Conservation (phyloP, 2,113 vertebrate genomes). For the Oncorhynchus tshawytscha region DNA sequence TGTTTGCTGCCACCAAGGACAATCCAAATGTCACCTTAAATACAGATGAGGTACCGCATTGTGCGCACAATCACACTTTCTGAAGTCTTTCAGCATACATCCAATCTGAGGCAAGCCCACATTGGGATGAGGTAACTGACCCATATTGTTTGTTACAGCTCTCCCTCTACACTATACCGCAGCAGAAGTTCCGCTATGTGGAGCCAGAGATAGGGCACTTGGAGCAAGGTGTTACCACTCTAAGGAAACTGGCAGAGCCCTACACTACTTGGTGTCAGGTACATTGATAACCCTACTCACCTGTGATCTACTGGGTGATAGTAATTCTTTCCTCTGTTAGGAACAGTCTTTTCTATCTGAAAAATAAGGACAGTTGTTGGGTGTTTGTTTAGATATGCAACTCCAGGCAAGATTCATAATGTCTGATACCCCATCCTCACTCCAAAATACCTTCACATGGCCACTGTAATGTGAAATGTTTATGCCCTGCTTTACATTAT, state of each 20-base stretch:
- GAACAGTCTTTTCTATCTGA: neutral
- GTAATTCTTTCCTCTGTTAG: neutral
- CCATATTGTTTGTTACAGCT: slow-evolving; percentile 65
- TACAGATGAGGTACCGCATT: slow-evolving; percentile 73
- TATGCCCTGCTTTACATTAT: neutral
- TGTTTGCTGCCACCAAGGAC: slow-evolving; percentile 73
- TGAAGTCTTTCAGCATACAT: neutral
- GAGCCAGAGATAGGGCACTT: slow-evolving; percentile 72
- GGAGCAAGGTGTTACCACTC: slow-evolving; percentile 73
- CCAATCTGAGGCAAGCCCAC: neutral
- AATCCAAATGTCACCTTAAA: slow-evolving; percentile 68
- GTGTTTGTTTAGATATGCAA: neutral
- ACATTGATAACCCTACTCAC: slow-evolving; percentile 26
- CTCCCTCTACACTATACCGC: slow-evolving; percentile 81
- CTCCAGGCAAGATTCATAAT: neutral
- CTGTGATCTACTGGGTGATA: neutral
- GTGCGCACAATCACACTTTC: neutral
- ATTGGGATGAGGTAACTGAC: neutral
- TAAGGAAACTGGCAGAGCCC: slow-evolving; percentile 72
- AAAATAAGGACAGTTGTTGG: neutral
- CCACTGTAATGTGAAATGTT: neutral
- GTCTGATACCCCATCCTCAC: neutral
- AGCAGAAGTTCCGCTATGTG: slow-evolving; percentile 74
- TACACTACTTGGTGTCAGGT: slow-evolving; percentile 82
- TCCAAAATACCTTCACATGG: neutral